Evolutionary conservation across 1,140 invertebrate genomes (phyloP).

Genomic region (Musca vetustissima): DNA sequence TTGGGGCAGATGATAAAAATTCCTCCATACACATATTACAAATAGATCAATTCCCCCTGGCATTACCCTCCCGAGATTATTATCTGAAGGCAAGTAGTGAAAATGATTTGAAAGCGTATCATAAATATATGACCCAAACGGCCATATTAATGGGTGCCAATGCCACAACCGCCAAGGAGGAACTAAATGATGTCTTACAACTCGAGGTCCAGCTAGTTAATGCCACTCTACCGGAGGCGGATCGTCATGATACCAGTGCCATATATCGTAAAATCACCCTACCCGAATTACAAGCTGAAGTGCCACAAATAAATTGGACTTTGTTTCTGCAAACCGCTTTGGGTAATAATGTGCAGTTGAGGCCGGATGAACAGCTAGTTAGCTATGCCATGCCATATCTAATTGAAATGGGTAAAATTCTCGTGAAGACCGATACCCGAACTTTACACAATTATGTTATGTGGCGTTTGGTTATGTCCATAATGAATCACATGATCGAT

Average conservation of each 20-base stretch:
- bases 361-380: constrained; percentile 73
- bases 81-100: constrained; percentile 73
- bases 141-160: constrained; percentile 74
- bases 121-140: constrained; percentile 76
- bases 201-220: constrained; percentile 80
- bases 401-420: constrained; percentile 72
- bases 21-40: constrained; percentile 83
- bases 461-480: constrained; percentile 76
- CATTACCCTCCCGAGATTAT: constrained; percentile 79
- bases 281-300: constrained; percentile 63
- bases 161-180: constrained; percentile 61
- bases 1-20: constrained; percentile 84
- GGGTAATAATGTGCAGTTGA: constrained; percentile 60
- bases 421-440: constrained; percentile 67
- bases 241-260: constrained; percentile 77
- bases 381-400: constrained; percentile 80
- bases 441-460: constrained; percentile 82
- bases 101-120: constrained; percentile 70
- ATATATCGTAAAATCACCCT: constrained; percentile 75
- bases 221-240: constrained; percentile 75
- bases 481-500: constrained; percentile 80
- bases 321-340: constrained; percentile 74
- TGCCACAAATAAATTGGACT: constrained; percentile 79
- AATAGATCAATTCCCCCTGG: constrained; percentile 80
- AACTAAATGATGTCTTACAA: constrained; percentile 70